These are phyloP conservation scores for Caenorhabditis tropicalis DNA, from an alignment of 1,140 invertebrate species.

Conservation along the genomic window DNA sequence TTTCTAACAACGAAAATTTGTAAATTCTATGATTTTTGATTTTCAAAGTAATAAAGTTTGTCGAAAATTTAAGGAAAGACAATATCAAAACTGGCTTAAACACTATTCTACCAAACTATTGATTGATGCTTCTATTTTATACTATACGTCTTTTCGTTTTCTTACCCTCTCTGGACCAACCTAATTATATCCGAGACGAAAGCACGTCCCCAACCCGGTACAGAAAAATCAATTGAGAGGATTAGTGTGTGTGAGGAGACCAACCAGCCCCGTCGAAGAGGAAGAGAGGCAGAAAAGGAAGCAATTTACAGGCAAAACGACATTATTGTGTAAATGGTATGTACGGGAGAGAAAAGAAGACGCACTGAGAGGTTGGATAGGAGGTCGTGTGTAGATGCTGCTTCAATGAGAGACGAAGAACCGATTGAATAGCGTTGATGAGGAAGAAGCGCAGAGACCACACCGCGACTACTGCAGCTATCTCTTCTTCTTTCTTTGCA, in stretches of 20 bases:
- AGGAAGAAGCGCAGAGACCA: not conserved
- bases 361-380: not conserved
- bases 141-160: not conserved
- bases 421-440: too few relatives aligned
- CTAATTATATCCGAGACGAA: not conserved
- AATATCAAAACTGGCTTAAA: too few relatives aligned
- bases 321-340: conserved; percentile 39
- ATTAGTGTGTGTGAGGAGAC: not conserved
- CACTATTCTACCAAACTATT: too few relatives aligned
- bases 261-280: too few relatives aligned
- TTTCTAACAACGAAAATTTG: too few relatives aligned
- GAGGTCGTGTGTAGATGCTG: not conserved
- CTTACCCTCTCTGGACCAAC: not conserved
- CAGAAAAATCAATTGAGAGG: not conserved
- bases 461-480: conserved; percentile 1
- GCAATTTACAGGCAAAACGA: conserved; percentile 7
- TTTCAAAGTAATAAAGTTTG: too few relatives aligned
- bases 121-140: too few relatives aligned
- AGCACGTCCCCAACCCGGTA: not conserved
- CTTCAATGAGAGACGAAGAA: not conserved
- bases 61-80: too few relatives aligned
- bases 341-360: not conserved
- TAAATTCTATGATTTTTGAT: too few relatives aligned
- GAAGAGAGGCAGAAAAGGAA: not conserved
- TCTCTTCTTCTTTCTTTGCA: not conserved